Conservation (phyloP, 2,888 invertebrate genomes). For the Sinodicranocentrus sp. region DNA sequence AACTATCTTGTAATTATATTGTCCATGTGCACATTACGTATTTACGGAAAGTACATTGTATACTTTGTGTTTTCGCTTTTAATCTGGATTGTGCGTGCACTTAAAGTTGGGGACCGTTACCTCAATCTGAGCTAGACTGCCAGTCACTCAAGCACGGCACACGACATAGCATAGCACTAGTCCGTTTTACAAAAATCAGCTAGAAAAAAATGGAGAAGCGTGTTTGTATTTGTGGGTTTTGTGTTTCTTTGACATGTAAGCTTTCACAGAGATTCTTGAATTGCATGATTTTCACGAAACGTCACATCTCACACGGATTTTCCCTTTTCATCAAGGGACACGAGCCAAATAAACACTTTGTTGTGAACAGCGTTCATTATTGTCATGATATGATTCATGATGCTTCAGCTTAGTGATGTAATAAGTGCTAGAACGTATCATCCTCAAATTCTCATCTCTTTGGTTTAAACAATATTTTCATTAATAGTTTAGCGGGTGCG, state of each 20-base stretch:
- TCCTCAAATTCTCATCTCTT: conserved; percentile 40
- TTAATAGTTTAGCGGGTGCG: conserved; percentile 37
- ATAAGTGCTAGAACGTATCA: conserved; percentile 18
- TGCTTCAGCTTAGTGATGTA: background rate
- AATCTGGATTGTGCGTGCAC: conserved; percentile 67
- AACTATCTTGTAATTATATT: conserved; percentile 64
- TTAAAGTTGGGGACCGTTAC: conserved; percentile 54
- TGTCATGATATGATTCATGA: conserved; percentile 19
- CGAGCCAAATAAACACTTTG: no score
- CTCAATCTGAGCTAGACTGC: conserved; percentile 29
- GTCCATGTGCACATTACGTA: conserved; percentile 61
- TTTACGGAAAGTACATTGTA: conserved; percentile 40
- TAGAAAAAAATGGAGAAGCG: conserved; percentile 49
- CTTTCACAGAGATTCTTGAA: conserved; percentile 42
- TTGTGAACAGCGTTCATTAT: no score
- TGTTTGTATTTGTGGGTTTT: conserved; percentile 27
- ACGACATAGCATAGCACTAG: conserved; percentile 22
- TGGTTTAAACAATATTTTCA: conserved; percentile 32
- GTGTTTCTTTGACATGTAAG: conserved; percentile 50
- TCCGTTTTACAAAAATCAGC: conserved; percentile 37
- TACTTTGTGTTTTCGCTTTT: conserved; percentile 44
- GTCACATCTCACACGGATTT: conserved; percentile 33
- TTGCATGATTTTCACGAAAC: conserved; percentile 61
- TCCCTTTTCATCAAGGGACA: conserved; percentile 3
- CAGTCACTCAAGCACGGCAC: conserved; percentile 49